Base-by-base conservation (phyloP, 2,888 invertebrate genomes). In the Spilosoma lubricipeda region DNA sequence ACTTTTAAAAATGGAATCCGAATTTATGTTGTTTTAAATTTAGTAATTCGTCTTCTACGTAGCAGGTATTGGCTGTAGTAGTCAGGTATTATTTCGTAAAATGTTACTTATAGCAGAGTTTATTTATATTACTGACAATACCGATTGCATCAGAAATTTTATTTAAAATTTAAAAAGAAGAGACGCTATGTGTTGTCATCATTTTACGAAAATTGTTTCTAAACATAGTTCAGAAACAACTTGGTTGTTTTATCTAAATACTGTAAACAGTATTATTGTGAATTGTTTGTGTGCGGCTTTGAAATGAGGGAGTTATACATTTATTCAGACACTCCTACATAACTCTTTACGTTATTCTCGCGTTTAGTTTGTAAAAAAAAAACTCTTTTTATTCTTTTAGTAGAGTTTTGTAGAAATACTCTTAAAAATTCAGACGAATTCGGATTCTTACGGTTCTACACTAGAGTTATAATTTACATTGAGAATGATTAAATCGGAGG, bases 231-330 rank as follows among this genome's bases (percentile, higher is more conserved):
- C 30, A 23, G 30, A 18, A 30, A 45, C 3, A 67, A 67, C 45
- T 30, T 67, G 45, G 18, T 56, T 69, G 56, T 56, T 56, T 69
- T 27, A 69, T 56, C 33, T 9, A 39, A 69, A 69, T 56, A 69
- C 7, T 56, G 39, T 27, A n/a, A 69, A 69, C 56, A 69, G 9
- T 39, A 36, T 27, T 3, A 39, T 59, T 59, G 39, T n/a, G n/a
- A 59, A 13, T n/a, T 36, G 36, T 39, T 36, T 27, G 13, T 36
- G 33, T 67, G 18, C 27, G 18, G 67, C 27, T 27, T 45, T 67
- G n/a, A 11, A 20, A 67, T 45, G 18, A 67, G 30, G 45, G 45
- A 30, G 9, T 20, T 7, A 67, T 20, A 30, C 11, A 20, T 33
- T 67, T 67, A 33, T 67, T 67, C 48, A 48, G 23, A 48, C 27